Evolutionary conservation across 2,113 vertebrate species (phyloP).

Genomic region (Clarias gariepinus): DNA sequence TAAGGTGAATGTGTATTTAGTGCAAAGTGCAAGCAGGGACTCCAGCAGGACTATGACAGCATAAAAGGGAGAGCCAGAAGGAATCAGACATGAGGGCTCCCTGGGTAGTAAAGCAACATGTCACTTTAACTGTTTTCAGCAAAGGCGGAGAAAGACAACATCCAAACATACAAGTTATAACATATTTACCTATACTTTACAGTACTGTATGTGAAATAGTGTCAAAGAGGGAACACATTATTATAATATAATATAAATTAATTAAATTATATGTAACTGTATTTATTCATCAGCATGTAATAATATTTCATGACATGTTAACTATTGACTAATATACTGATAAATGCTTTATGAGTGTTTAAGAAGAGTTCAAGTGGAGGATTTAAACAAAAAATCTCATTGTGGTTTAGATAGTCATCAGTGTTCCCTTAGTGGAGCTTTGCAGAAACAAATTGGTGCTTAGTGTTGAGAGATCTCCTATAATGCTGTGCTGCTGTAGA

Average conservation of each 20-base stretch:
- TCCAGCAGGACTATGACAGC: no score
- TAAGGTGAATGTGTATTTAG: no score
- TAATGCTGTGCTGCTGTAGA: conserved; percentile 5
- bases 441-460: conserved; percentile 35
- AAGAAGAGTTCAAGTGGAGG: neutral
- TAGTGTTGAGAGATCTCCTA: conserved; percentile 23
- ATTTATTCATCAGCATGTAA: neutral
- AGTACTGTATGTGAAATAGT: neutral
- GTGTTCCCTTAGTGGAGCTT: conserved; percentile 10
- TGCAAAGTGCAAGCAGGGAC: no score
- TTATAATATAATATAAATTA: no score
- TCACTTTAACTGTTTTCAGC: no score
- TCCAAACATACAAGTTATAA: neutral
- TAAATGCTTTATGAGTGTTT: neutral
- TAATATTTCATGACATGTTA: neutral
- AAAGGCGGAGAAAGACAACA: no score
- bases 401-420: conserved; percentile 5
- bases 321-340: neutral
- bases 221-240: neutral
- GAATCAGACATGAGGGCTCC: no score
- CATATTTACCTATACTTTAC: neutral
- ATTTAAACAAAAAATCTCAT: neutral
- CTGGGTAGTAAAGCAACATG: no score
- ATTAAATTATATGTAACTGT: no score
- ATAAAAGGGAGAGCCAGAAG: no score